Conservation (phyloP, 2,888 invertebrate species). For the Branchipolynoe longqiensis region DNA sequence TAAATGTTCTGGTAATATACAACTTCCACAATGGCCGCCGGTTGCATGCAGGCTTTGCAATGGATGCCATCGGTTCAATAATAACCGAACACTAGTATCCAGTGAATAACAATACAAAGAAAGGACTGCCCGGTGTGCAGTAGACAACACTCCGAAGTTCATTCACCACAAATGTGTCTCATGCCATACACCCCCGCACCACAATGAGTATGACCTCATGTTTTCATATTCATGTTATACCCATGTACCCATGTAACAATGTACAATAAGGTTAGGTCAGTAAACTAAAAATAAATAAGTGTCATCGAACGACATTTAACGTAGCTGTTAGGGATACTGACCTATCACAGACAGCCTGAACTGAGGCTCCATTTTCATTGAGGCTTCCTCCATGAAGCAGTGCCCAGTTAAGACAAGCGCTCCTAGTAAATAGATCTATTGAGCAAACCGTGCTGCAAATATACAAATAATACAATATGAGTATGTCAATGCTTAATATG, state of each 20-base stretch:
- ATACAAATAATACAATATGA: conserved; percentile 15
- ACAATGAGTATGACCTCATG: background rate
- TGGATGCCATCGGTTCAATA: too few species aligned
- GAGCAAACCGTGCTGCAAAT: conserved; percentile 7
- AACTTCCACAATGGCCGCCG: too few species aligned
- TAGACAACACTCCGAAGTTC: too few species aligned
- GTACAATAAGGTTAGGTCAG: background rate
- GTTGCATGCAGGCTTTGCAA: too few species aligned
- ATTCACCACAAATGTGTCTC: too few species aligned
- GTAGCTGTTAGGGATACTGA: conserved; percentile 16
- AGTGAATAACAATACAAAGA: too few species aligned
- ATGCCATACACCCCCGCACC: background rate
- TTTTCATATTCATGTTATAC: background rate
- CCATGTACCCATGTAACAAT: background rate
- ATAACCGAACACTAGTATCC: too few species aligned
- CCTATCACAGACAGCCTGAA: conserved; percentile 48
- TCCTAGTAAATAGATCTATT: background rate
- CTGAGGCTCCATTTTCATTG: conserved; percentile 22
- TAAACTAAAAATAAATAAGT: conserved; percentile 29
- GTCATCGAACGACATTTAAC: conserved; percentile 15
- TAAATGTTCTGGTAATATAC: too few species aligned
- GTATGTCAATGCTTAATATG: background rate
- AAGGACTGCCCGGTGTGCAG: too few species aligned
- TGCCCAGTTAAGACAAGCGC: background rate
- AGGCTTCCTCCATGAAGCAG: background rate